These are phyloP conservation scores for Coremacera marginata DNA, from an alignment of 2,888 invertebrate species.

Conservation along the genomic window DNA sequence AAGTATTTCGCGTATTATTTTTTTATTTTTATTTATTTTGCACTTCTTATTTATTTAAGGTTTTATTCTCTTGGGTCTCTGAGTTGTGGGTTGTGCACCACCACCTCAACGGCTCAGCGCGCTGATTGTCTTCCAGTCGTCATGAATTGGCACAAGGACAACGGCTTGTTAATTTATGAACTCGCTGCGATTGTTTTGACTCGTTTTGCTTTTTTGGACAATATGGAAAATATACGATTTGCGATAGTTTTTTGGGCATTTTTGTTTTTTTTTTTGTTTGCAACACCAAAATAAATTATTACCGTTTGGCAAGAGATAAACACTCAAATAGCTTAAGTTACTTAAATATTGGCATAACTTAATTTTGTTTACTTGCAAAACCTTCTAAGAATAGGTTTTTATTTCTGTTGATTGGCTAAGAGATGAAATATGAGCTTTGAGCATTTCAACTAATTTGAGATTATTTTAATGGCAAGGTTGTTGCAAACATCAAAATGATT, in stretches of 20 bases:
- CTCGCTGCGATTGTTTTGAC: background rate
- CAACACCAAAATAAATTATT: background rate
- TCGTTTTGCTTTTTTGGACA: background rate
- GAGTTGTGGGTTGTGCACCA: slow-evolving; percentile 3
- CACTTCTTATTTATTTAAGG: background rate
- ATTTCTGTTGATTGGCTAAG: too few species aligned
- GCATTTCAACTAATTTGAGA: too few species aligned
- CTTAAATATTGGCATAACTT: too few species aligned
- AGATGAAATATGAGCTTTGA: too few species aligned
- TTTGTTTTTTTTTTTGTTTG: background rate
- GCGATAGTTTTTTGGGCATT: background rate
- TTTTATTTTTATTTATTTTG: background rate
- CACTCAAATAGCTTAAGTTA: background rate
- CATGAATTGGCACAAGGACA: slow-evolving; percentile 34
- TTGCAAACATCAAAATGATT: too few species aligned
- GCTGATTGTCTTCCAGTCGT: slow-evolving; percentile 23
- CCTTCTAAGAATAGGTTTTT: too few species aligned
- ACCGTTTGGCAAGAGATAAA: background rate
- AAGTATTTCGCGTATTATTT: slow-evolving; percentile 6
- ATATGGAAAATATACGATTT: slow-evolving; percentile 1
- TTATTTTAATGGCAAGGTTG: too few species aligned
- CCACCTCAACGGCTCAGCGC: background rate
- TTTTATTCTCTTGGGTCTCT: background rate
- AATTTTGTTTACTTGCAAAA: too few species aligned
- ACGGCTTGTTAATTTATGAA: slow-evolving; percentile 34